Evolutionary conservation across 2,113 vertebrate genomes (phyloP).

Genomic region (Plectropomus leopardus): DNA sequence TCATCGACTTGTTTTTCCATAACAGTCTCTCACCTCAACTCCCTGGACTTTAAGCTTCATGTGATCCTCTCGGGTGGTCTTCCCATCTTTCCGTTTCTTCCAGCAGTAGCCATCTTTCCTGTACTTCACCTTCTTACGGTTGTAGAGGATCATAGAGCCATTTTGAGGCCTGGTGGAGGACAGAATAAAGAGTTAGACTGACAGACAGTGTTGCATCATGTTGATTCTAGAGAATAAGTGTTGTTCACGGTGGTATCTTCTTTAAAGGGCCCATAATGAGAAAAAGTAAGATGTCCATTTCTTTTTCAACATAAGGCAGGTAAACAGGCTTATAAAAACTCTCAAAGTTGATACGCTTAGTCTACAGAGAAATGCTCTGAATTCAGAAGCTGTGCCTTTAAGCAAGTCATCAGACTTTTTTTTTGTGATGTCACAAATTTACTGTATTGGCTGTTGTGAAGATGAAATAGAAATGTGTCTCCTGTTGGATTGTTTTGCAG

Average conservation of each 20-base stretch:
- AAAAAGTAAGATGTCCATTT: too few species aligned
- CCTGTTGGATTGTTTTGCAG: too few species aligned
- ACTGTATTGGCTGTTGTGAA: too few species aligned
- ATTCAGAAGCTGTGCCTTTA: too few species aligned
- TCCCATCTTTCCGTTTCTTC: slow-evolving; percentile 95
- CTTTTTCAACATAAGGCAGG: too few species aligned
- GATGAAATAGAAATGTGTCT: too few species aligned
- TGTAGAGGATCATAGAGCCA: slow-evolving; percentile 94
- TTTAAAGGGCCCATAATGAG: too few species aligned
- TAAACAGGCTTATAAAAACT: too few species aligned
- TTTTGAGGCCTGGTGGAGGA: slow-evolving; percentile 88
- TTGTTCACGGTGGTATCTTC: neutral
- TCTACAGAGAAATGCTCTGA: too few species aligned
- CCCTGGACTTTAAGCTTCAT: slow-evolving; percentile 97
- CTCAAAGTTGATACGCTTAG: too few species aligned
- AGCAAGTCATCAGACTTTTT: too few species aligned
- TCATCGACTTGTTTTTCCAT: slow-evolving; percentile 65
- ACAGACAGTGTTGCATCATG: neutral
- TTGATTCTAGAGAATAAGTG: slow-evolving; percentile 2
- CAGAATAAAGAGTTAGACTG: slow-evolving; percentile 17
- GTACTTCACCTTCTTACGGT: slow-evolving; percentile 95
- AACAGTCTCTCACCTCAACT: slow-evolving; percentile 87
- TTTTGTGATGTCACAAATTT: too few species aligned
- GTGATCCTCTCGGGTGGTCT: slow-evolving; percentile 94
- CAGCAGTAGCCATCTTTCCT: slow-evolving; percentile 95